phyloP scores from a whole-genome alignment of 2,113 vertebrate genomes.

The Cathartes aura region DNA sequence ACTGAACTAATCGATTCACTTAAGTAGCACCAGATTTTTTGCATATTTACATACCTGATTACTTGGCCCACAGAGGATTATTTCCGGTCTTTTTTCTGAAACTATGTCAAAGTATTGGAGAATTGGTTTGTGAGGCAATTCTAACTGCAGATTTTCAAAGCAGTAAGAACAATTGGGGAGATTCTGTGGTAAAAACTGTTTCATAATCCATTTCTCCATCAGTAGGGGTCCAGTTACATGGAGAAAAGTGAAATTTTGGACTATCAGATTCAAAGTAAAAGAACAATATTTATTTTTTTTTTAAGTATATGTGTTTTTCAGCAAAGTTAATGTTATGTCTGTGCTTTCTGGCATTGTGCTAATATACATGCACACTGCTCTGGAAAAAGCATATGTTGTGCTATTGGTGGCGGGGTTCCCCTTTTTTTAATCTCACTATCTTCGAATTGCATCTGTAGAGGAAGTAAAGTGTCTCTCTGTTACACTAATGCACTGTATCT shows the following conservation, averaged over 20 bases:
- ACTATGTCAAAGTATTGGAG: not conserved
- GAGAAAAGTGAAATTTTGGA: not conserved
- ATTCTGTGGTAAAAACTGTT: not conserved
- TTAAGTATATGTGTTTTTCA: not conserved
- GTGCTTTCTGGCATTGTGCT: not conserved
- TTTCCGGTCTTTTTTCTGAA: not conserved
- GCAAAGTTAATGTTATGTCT: not conserved
- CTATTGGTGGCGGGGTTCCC: accelerated
- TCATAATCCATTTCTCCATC: not conserved
- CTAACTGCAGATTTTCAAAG: not conserved
- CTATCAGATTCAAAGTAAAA: not conserved
- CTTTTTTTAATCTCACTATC: not conserved
- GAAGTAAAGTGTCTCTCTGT: not conserved
- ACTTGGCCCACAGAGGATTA: not conserved
- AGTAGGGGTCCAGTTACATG: not conserved
- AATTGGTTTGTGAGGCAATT: not conserved
- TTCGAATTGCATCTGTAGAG: not conserved
- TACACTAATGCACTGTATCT: not conserved
- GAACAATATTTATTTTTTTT: not conserved
- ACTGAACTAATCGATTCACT: not conserved
- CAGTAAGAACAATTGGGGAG: not conserved
- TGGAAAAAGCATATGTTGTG: not conserved
- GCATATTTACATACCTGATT: not conserved
- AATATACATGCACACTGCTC: not conserved
- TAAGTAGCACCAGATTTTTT: not conserved